Percentiles rank a stretch among this genome's conserved stretches.
Conservation (phyloP, 2,888 invertebrate genomes). For the Eristalinus sepulchralis region DNA sequence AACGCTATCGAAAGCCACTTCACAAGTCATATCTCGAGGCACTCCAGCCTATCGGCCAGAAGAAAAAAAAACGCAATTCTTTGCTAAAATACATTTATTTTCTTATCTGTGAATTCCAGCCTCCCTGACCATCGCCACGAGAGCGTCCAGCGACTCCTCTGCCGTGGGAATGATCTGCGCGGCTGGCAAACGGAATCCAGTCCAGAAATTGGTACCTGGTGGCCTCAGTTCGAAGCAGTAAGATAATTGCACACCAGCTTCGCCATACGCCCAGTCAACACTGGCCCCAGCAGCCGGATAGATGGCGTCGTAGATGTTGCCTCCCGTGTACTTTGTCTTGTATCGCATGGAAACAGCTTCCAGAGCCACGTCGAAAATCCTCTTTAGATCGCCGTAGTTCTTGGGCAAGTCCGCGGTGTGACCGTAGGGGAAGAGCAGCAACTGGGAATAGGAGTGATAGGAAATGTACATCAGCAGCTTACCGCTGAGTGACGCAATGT, state of each 20-base stretch:
- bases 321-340: constrained; percentile 80
- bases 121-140: constrained; percentile 80
- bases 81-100: neutral
- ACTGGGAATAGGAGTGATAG: constrained; percentile 89
- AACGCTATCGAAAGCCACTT: neutral
- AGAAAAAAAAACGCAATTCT: neutral
- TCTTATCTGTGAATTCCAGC: constrained; percentile 35
- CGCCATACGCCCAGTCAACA: constrained; percentile 85
- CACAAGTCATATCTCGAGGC: neutral
- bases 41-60: neutral
- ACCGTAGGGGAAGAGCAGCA: constrained; percentile 86
- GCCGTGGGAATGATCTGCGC: constrained; percentile 85
- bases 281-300: constrained; percentile 84
- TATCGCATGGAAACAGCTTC: constrained; percentile 78
- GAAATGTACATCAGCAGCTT: constrained; percentile 85
- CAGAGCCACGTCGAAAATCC: constrained; percentile 75
- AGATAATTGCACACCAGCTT: constrained; percentile 82
- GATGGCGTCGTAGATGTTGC: constrained; percentile 81
- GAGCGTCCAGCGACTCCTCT: constrained; percentile 84
- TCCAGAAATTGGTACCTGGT: constrained; percentile 73
- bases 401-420: constrained; percentile 82
- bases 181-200: constrained; percentile 86
- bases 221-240: constrained; percentile 85
- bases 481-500: constrained; percentile 81
- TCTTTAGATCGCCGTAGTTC: constrained; percentile 82